Evolutionary conservation across 1,140 invertebrate species (phyloP).

Genomic region (Periplaneta americana): DNA sequence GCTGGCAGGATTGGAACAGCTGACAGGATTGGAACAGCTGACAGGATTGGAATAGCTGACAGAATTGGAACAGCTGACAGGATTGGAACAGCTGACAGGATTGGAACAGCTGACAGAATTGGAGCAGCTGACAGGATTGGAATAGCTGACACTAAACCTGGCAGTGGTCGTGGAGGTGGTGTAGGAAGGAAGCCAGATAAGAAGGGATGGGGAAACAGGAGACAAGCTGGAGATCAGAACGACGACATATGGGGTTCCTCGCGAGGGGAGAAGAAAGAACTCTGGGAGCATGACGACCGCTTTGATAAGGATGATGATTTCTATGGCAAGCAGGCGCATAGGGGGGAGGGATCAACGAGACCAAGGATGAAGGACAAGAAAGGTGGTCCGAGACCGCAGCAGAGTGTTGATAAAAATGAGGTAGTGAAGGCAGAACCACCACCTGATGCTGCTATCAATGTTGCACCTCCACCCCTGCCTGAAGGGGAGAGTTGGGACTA

Average conservation of each 20-base stretch:
- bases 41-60: background rate
- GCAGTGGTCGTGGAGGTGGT: background rate
- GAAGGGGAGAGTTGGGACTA: constrained; percentile 3
- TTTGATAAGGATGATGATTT: background rate
- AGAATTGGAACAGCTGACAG: background rate
- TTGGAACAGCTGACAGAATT: background rate
- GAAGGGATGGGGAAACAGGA: background rate
- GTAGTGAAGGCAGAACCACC: background rate
- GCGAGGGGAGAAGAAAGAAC: background rate
- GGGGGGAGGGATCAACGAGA: background rate
- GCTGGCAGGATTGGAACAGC: background rate
- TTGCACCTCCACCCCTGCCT: background rate
- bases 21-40: background rate
- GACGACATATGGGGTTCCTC: background rate
- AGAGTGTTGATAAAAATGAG: background rate
- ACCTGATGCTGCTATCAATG: background rate
- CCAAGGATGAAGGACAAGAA: background rate
- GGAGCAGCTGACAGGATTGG: background rate
- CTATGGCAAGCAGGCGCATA: background rate
- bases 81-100: background rate
- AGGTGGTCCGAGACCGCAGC: too few relatives aligned
- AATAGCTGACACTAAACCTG: background rate
- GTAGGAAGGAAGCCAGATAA: background rate
- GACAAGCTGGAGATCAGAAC: background rate
- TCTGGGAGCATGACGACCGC: constrained; percentile 1